Percentiles rank a stretch among this genome's conserved stretches.
Evolutionary conservation across 2,797 vertebrate species (phyloP).

Genomic region (Margarornis squamiger): DNA sequence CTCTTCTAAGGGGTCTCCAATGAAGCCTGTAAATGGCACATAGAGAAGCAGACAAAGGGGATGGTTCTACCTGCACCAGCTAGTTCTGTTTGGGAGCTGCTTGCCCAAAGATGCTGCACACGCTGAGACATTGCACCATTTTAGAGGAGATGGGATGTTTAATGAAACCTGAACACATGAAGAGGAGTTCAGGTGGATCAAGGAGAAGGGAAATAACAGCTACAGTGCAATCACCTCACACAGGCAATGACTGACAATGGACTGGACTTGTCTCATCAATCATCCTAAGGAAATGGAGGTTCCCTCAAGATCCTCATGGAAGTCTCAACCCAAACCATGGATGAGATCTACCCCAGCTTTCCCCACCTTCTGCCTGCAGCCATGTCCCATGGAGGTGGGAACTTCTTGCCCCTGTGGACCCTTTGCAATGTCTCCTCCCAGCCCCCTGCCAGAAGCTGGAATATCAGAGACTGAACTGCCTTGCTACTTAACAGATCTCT

Average conservation of each 20-base stretch:
- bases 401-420: neutral
- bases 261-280: neutral
- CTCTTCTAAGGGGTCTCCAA: fast-evolving
- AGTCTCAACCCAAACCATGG: neutral
- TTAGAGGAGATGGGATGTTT: neutral
- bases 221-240: neutral
- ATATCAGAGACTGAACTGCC: neutral
- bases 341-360: neutral
- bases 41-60: neutral
- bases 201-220: neutral
- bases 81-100: neutral
- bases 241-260: neutral
- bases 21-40: neutral
- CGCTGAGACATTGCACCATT: neutral
- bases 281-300: neutral
- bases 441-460: neutral
- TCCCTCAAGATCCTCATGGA: neutral
- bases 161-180: fast-evolving
- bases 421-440: neutral
- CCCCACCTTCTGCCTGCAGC: neutral
- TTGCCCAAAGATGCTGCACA: neutral
- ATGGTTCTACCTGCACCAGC: neutral
- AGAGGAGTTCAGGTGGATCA: neutral
- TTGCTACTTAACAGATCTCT: conserved; percentile 1
- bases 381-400: fast-evolving